Evolutionary conservation across 1,140 invertebrate genomes (phyloP), one percentile per base, ranked within the genome.

Genomic region (Acromyrmex heyeri): DNA sequence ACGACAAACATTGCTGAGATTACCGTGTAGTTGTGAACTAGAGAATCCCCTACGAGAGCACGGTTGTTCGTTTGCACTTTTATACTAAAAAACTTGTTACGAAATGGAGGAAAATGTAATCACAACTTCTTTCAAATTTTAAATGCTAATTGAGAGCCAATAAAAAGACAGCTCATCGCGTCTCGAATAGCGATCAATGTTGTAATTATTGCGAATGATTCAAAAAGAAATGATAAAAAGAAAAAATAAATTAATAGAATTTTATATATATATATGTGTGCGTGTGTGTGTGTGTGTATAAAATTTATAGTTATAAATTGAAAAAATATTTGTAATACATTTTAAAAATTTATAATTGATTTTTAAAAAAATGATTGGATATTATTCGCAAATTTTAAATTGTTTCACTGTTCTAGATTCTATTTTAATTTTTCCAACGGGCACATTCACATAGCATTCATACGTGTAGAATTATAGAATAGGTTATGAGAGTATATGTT

Each of bases 1-100:
- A 53, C 57, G 64, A 86, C 65, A 82, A 86, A 86, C 78, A 81
- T 65, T 83, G 64, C 24, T 34, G 76, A 50, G 48, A 86, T 82
- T 86, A 64, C 55, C 4, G 16, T 21, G 30, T 53, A 73, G 73
- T 78, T 55, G 21, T 12, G 16, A 82, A 53, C 34, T 21, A 57
- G 64, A 16, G 10, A 67, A n/a, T 82, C 14, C 18, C 5, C 27
- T 64, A 72, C 14, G 50, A 70, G 34, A 70, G 2, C 34, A 34
- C 44, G 16, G 27, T 24, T 30, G 27, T 73, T 83, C 5, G 70
- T 75, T 83, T 83, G 18, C 18, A 30, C 55, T 83, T 83, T 73
- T 82, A 30, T 12, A 72, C 44, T 65, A 24, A 57, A 61, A 59
- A 12, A 44, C 38, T 73, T 30, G 18, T 59, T 61, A 53, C 7